phyloP scores from a whole-genome alignment of 2,888 invertebrate species.

The Encarsia formosa region DNA sequence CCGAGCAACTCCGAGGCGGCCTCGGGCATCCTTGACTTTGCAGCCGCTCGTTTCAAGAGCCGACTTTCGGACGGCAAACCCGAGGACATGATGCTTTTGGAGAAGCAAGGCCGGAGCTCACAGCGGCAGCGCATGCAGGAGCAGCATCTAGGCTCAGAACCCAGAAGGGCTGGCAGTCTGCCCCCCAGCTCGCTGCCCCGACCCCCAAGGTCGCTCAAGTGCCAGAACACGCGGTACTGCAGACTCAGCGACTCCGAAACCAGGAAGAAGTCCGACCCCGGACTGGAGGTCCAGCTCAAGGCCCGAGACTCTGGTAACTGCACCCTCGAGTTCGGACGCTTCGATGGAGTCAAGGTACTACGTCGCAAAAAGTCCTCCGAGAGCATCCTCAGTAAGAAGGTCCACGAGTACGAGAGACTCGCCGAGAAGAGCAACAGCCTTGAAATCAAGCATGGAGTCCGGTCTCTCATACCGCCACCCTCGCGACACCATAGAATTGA shows the following conservation, averaged over 20 bases:
- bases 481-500: slow-evolving; percentile 56
- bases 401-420: slow-evolving; percentile 64
- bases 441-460: not conserved
- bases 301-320: slow-evolving; percentile 50
- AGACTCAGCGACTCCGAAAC: slow-evolving; percentile 47
- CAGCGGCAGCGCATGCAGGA: slow-evolving; percentile 68
- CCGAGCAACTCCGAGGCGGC: slow-evolving; percentile 46
- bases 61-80: slow-evolving; percentile 54
- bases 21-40: slow-evolving; percentile 50
- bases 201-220: slow-evolving; percentile 59
- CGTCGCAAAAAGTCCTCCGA: slow-evolving; percentile 43
- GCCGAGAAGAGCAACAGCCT: slow-evolving; percentile 56
- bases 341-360: slow-evolving; percentile 38
- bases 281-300: slow-evolving; percentile 33
- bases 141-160: slow-evolving; percentile 6
- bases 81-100: slow-evolving; percentile 70
- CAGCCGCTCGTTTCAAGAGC: slow-evolving; percentile 40
- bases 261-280: slow-evolving; percentile 47
- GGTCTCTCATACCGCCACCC: slow-evolving; percentile 55
- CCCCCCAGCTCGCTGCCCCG: slow-evolving; percentile 71
- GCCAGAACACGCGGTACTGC: slow-evolving; percentile 44
- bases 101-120: slow-evolving; percentile 73
- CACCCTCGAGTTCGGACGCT: slow-evolving; percentile 44
- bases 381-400: slow-evolving; percentile 30
- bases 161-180: slow-evolving; percentile 54